A percentile compares a stretch with the other conserved stretches of the same genome.
These are phyloP conservation scores for Hypena proboscidalis DNA, from an alignment of 2,888 invertebrate species.

Conservation along the genomic window DNA sequence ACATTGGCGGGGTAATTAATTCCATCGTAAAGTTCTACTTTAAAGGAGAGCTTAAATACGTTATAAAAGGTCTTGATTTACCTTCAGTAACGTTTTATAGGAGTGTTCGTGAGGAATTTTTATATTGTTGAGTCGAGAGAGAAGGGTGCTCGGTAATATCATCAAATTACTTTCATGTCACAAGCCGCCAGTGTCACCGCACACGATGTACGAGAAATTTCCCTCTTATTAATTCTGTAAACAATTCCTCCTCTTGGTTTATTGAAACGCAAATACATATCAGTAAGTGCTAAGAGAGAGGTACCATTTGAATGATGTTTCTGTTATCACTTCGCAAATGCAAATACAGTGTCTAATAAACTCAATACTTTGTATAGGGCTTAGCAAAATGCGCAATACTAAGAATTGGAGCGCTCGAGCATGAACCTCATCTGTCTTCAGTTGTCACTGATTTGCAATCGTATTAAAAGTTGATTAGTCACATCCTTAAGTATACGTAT, in stretches of 20 bases:
- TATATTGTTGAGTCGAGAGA: conserved; percentile 1
- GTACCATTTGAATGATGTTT: too few relatives aligned
- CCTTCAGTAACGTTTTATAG: conserved; percentile 25
- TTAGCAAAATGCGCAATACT: too few relatives aligned
- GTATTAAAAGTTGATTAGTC: too few relatives aligned
- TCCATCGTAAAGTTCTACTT: conserved; percentile 35
- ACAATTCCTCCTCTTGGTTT: not conserved
- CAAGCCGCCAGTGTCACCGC: conserved; percentile 18
- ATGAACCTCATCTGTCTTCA: too few relatives aligned
- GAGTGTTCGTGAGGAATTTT: conserved; percentile 20
- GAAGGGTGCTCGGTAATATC: conserved; percentile 28
- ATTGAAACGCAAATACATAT: not conserved
- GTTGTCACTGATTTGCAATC: too few relatives aligned
- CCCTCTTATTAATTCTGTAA: not conserved
- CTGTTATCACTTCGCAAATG: too few relatives aligned
- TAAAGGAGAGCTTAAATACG: conserved; percentile 17
- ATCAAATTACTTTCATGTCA: conserved; percentile 44
- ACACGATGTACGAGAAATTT: conserved; percentile 6
- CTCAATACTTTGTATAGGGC: too few relatives aligned
- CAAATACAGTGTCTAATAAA: not conserved
- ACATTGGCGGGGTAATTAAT: conserved; percentile 36
- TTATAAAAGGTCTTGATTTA: conserved; percentile 34
- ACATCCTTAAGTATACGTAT: too few relatives aligned
- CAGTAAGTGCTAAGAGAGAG: not conserved
- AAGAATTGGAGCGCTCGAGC: too few relatives aligned